phyloP scores from a whole-genome alignment of 2,888 invertebrate genomes.

The Campoletis raptor region DNA sequence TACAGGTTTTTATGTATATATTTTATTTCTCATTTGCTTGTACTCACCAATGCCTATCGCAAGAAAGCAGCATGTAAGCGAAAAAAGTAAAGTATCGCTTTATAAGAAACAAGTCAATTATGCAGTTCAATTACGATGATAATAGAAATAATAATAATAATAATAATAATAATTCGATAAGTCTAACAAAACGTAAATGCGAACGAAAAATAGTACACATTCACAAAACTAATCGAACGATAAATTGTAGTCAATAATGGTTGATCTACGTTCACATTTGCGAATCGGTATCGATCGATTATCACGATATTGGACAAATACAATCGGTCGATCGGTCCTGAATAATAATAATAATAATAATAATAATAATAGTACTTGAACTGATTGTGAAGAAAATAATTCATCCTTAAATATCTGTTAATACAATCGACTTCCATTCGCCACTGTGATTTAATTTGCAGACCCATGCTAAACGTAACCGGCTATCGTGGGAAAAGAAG shows the following conservation, averaged over 20 bases:
- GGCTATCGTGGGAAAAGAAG: constrained; percentile 66
- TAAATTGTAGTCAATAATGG: constrained; percentile 57
- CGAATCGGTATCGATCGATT: constrained; percentile 58
- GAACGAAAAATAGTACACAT: constrained; percentile 65
- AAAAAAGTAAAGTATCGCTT: constrained; percentile 71
- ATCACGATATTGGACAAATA: constrained; percentile 30
- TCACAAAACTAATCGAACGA: constrained; percentile 63
- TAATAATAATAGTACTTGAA: not conserved
- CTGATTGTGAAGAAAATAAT: not conserved
- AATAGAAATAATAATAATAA: constrained; percentile 58
- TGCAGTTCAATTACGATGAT: constrained; percentile 64
- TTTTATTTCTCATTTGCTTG: constrained; percentile 57
- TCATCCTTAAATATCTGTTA: constrained; percentile 1
- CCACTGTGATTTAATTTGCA: constrained; percentile 63
- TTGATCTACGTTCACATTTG: constrained; percentile 64
- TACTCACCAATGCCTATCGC: constrained; percentile 84
- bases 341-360: not conserved
- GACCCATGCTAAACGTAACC: constrained; percentile 64
- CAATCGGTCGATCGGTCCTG: not conserved
- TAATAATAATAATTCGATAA: constrained; percentile 51
- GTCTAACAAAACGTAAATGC: constrained; percentile 61
- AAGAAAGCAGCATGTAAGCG: constrained; percentile 81
- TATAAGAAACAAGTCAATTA: constrained; percentile 68
- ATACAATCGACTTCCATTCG: constrained; percentile 55
- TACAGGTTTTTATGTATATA: constrained; percentile 60